Evolutionary conservation across 1,140 invertebrate species (phyloP).

Genomic region (Drosophila mayri): DNA sequence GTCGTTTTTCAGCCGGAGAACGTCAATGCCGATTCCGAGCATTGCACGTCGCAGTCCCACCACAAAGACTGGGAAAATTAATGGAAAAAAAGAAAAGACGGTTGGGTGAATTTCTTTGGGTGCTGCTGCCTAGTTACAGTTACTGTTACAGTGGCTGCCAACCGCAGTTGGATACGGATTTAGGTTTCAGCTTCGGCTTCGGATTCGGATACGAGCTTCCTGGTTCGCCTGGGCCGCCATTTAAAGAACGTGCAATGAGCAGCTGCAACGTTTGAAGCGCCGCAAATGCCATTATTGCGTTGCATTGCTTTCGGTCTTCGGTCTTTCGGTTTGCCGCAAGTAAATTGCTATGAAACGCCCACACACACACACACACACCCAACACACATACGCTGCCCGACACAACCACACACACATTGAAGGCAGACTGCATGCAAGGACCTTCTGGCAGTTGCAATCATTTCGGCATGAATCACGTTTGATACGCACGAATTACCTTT

Average conservation of each 20-base stretch:
- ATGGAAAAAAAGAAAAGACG: constrained; percentile 25
- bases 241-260: constrained; percentile 64
- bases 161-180: constrained; percentile 26
- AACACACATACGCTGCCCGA: constrained; percentile 6
- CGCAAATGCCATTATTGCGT: constrained; percentile 70
- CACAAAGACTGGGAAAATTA: constrained; percentile 50
- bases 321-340: constrained; percentile 67
- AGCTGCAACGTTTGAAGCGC: constrained; percentile 59
- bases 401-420: constrained; percentile 3
- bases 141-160: constrained; percentile 62
- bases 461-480: constrained; percentile 82
- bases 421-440: constrained; percentile 59
- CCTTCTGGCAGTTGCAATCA: constrained; percentile 77
- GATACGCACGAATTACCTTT: constrained; percentile 84
- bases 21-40: constrained; percentile 50
- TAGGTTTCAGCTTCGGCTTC: constrained; percentile 16
- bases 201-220: constrained; percentile 12
- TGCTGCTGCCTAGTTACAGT: constrained; percentile 55
- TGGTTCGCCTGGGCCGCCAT: constrained; percentile 32
- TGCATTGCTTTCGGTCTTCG: constrained; percentile 53
- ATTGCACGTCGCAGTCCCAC: constrained; percentile 47
- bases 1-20: constrained; percentile 44
- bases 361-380: constrained; percentile 28
- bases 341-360: constrained; percentile 78
- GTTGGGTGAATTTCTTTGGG: constrained; percentile 13